phyloP scores from a whole-genome alignment of 2,113 vertebrate species.

The Nicator chloris region DNA sequence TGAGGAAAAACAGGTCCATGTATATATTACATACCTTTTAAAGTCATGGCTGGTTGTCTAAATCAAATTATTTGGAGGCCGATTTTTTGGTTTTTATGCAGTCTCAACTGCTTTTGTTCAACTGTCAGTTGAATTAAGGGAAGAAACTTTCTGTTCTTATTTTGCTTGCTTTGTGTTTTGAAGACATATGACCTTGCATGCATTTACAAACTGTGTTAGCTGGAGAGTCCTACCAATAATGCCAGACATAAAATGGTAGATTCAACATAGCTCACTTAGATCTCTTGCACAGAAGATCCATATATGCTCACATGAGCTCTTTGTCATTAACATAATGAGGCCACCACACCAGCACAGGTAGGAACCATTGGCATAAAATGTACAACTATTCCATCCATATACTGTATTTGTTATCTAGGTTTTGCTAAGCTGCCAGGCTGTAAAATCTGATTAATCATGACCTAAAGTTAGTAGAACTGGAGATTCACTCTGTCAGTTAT shows the following conservation, averaged over 20 bases:
- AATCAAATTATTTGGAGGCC: not conserved
- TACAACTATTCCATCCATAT: not conserved
- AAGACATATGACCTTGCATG: not conserved
- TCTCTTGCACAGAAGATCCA: not conserved
- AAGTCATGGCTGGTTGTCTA: not conserved
- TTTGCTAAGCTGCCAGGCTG: not conserved
- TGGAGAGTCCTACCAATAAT: not conserved
- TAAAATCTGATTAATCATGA: not conserved
- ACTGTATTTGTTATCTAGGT: not conserved
- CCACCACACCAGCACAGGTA: not conserved
- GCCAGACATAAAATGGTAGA: not conserved
- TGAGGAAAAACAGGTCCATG: not conserved
- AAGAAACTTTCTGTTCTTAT: not conserved
- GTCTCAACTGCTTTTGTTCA: not conserved
- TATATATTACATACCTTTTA: not conserved
- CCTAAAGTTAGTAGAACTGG: not conserved
- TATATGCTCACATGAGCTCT: not conserved
- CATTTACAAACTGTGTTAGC: not conserved
- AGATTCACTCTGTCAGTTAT: not conserved
- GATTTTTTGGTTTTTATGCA: not conserved
- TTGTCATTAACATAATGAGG: not conserved
- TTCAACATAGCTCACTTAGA: not conserved
- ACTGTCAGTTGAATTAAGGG: not conserved
- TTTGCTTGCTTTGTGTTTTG: not conserved
- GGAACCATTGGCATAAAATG: not conserved